These are phyloP conservation scores for Neocrepidodera transversa DNA, from an alignment of 2,888 invertebrate species.

Conservation along the genomic window DNA sequence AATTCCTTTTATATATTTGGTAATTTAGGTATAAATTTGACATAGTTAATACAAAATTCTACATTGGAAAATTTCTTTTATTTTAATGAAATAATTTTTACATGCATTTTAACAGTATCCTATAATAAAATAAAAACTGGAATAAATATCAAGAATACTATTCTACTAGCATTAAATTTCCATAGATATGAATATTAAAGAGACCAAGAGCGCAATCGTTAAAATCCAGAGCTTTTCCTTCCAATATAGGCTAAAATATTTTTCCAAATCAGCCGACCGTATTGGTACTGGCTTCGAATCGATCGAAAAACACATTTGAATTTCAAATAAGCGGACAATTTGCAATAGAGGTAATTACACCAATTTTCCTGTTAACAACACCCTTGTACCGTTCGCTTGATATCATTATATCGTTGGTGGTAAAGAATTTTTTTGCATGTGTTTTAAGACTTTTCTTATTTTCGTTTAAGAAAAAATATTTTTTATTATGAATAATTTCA, in stretches of 20 bases:
- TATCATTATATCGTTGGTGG: constrained; percentile 21
- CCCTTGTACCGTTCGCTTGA: constrained; percentile 22
- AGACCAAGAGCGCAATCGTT: background rate
- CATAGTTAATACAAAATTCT: too few species aligned
- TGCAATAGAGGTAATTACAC: constrained; percentile 27
- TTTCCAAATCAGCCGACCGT: constrained; percentile 13
- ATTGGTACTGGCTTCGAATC: constrained; percentile 17
- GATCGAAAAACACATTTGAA: constrained; percentile 22
- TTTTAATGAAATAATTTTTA: too few species aligned
- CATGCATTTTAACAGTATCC: too few species aligned
- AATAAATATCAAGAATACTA: too few species aligned
- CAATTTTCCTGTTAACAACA: constrained; percentile 29
- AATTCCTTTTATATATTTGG: too few species aligned
- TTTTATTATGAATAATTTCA: too few species aligned
- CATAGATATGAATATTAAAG: background rate
- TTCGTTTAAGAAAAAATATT: too few species aligned
- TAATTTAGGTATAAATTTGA: too few species aligned
- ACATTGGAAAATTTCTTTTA: too few species aligned
- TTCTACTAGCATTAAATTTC: background rate
- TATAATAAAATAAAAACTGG: too few species aligned
- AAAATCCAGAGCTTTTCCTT: constrained; percentile 8
- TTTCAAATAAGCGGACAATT: constrained; percentile 26
- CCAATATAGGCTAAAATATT: constrained; percentile 11
- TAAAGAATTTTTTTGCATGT: background rate
- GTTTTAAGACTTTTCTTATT: too few species aligned